A percentile compares a stretch with the other conserved stretches of the same genome.
Evolutionary conservation across 2,888 invertebrate genomes (phyloP).

Genomic region (Panorpa germanica): DNA sequence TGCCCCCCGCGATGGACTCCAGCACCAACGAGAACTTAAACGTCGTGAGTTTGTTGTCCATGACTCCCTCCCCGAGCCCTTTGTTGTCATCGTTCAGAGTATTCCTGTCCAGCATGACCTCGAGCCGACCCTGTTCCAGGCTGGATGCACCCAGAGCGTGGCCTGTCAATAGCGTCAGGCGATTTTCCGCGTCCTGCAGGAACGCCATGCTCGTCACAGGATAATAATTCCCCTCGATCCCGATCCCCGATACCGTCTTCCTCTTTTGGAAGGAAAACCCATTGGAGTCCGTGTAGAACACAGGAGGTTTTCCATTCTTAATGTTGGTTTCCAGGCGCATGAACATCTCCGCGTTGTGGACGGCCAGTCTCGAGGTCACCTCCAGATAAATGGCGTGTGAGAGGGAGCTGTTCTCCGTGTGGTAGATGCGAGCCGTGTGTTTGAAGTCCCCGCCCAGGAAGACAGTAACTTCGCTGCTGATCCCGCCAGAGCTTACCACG

Average conservation of each 20-base stretch:
- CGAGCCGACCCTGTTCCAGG: constrained; percentile 66
- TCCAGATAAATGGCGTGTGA: constrained; percentile 46
- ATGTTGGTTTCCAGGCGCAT: constrained; percentile 70
- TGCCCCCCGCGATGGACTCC: too few relatives aligned
- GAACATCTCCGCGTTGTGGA: constrained; percentile 61
- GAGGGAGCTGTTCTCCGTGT: constrained; percentile 37
- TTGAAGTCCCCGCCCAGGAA: constrained; percentile 49
- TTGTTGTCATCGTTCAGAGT: constrained; percentile 78
- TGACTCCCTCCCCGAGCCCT: constrained; percentile 77
- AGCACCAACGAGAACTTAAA: constrained; percentile 62
- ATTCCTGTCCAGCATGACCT: constrained; percentile 76
- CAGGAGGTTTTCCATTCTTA: constrained; percentile 53
- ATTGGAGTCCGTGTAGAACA: constrained; percentile 69
- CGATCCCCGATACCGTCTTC: constrained; percentile 48
- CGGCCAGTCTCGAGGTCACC: too few relatives aligned
- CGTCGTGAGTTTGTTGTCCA: constrained; percentile 61
- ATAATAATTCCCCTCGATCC: constrained; percentile 79
- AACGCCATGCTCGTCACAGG: constrained; percentile 77
- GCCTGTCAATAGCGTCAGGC: constrained; percentile 54
- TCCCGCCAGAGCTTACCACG: constrained; percentile 56
- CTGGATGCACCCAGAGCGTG: constrained; percentile 75
- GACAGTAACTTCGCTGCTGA: constrained; percentile 58
- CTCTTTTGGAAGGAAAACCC: constrained; percentile 71
- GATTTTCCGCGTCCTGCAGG: constrained; percentile 44
- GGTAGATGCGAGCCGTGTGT: constrained; percentile 53